Percentiles rank a stretch among this genome's conserved stretches.
Evolutionary conservation across 2,888 invertebrate genomes (phyloP).

Genomic region (Syrista parreyssii): DNA sequence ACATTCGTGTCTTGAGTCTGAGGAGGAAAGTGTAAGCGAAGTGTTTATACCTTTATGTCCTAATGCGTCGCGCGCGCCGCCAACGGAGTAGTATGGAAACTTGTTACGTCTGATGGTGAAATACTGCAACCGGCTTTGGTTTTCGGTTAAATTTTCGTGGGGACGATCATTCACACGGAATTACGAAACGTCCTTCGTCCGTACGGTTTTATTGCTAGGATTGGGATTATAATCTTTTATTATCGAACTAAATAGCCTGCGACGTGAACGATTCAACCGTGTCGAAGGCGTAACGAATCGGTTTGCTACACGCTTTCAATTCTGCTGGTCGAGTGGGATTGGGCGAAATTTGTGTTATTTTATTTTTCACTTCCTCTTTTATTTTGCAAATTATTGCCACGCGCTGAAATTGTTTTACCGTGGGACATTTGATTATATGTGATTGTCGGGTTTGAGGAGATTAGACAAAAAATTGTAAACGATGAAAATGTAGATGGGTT

Average conservation of each 20-base stretch:
- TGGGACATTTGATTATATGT: neutral
- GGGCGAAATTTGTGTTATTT: neutral
- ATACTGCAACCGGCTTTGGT: neutral
- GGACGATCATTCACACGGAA: constrained; percentile 14
- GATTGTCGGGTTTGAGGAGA: too few relatives aligned
- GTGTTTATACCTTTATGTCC: neutral
- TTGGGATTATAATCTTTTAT: constrained; percentile 21
- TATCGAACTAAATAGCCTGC: constrained; percentile 18
- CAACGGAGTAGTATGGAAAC: neutral
- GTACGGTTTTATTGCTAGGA: constrained; percentile 16
- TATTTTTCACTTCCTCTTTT: neutral
- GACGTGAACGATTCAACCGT: constrained; percentile 12
- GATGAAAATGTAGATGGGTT: neutral
- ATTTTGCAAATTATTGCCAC: neutral
- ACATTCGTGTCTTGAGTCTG: neutral
- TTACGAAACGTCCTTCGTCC: constrained; percentile 17
- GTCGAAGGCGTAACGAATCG: constrained; percentile 15
- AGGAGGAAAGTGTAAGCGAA: neutral
- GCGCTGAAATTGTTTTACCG: neutral
- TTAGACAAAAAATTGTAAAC: neutral
- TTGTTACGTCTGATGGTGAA: neutral
- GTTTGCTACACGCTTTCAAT: neutral
- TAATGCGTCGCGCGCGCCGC: neutral
- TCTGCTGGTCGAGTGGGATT: neutral
- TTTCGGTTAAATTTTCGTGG: neutral